These are phyloP conservation scores for Lophochroa leadbeateri DNA, from an alignment of 2,113 vertebrate genomes.

Conservation along the genomic window DNA sequence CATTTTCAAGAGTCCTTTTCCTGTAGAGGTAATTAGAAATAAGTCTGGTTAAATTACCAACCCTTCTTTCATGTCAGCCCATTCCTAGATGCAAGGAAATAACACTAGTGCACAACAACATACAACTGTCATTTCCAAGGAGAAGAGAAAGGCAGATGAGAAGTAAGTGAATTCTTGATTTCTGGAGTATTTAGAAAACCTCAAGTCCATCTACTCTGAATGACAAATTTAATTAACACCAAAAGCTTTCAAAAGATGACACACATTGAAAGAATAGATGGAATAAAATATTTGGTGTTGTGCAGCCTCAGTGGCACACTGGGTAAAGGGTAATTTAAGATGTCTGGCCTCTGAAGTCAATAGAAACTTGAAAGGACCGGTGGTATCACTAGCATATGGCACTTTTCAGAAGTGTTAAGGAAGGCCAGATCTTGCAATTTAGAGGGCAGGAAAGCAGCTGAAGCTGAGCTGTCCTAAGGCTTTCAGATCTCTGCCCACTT, in stretches of 20 bases:
- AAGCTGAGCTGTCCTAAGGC: conserved; percentile 26
- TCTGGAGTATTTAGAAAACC: not conserved
- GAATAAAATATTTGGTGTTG: not conserved
- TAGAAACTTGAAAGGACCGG: not conserved
- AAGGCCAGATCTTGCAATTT: conserved; percentile 19
- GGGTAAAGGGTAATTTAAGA: not conserved
- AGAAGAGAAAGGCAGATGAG: not conserved
- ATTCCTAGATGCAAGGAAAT: not conserved
- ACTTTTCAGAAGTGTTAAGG: conserved; percentile 2
- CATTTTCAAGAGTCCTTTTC: not conserved
- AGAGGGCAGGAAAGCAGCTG: conserved; percentile 28
- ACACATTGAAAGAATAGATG: not conserved
- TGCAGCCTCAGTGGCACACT: not conserved
- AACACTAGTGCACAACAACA: not conserved
- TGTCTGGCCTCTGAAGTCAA: not conserved
- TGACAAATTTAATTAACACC: not conserved
- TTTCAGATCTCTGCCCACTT: conserved; percentile 31
- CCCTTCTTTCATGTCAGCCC: not conserved
- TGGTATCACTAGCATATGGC: conserved; percentile 6
- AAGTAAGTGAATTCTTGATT: not conserved
- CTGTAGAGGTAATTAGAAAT: not conserved
- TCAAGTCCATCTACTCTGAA: not conserved
- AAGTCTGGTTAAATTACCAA: not conserved
- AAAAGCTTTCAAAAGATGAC: not conserved
- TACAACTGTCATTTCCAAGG: not conserved